These are phyloP conservation scores for Sycobia sp. DNA, from an alignment of 1,140 invertebrate genomes.

Conservation along the genomic window DNA sequence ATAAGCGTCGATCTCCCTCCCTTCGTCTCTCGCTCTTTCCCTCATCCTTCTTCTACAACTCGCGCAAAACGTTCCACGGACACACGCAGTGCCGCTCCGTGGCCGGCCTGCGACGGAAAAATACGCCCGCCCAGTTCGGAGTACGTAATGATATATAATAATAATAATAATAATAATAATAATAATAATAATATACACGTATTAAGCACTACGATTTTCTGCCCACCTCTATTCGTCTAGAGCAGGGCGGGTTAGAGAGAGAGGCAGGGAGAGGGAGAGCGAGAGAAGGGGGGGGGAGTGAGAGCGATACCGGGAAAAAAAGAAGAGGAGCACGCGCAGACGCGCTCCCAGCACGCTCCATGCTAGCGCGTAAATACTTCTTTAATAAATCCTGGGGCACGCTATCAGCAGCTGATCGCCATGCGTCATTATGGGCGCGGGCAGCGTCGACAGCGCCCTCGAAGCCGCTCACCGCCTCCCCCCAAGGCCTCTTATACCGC, in stretches of 20 bases:
- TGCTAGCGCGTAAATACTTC: conserved; percentile 45
- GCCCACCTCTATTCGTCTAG: too few relatives aligned
- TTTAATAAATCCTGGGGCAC: conserved; percentile 51
- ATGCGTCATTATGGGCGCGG: conserved; percentile 47
- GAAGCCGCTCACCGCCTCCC: conserved; percentile 39
- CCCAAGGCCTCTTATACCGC: conserved; percentile 1
- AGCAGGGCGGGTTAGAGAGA: too few relatives aligned
- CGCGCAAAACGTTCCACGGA: too few relatives aligned
- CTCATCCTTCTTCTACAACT: too few relatives aligned
- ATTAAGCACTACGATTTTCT: too few relatives aligned
- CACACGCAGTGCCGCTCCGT: too few relatives aligned
- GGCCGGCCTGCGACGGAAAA: too few relatives aligned
- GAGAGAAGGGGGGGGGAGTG: not conserved
- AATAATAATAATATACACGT: too few relatives aligned
- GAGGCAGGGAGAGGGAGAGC: not conserved
- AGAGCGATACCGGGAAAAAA: not conserved
- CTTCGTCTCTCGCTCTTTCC: too few relatives aligned
- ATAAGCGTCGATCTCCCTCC: not conserved
- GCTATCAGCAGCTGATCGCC: conserved; percentile 56
- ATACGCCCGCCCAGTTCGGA: too few relatives aligned
- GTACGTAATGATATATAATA: too few relatives aligned
- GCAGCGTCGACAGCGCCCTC: conserved; percentile 53
- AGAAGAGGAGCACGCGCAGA: not conserved
- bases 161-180: too few relatives aligned
- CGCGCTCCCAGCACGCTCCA: not conserved